Percentiles rank a stretch among this genome's conserved stretches.
These are phyloP conservation scores for Sarcophaga variegata DNA, from an alignment of 2,888 invertebrate species.

Conservation along the genomic window DNA sequence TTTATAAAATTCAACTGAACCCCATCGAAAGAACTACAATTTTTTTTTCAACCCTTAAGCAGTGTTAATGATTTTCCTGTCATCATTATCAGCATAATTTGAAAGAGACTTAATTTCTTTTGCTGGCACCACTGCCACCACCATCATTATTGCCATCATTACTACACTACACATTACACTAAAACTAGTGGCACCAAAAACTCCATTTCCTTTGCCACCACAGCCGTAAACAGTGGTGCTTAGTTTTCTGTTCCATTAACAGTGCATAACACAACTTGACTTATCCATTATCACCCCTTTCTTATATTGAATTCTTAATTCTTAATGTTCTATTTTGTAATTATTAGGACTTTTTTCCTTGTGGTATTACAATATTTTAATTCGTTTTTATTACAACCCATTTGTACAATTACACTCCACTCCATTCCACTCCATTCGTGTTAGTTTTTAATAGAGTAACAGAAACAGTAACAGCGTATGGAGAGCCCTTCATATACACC, in stretches of 20 bases:
- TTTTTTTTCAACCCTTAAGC: neutral
- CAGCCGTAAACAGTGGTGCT: too few relatives aligned
- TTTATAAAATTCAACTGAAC: neutral
- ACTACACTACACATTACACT: too few relatives aligned
- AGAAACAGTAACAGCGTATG: too few relatives aligned
- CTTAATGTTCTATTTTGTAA: conserved; percentile 19
- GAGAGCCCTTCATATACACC: conserved; percentile 7
- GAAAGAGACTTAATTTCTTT: conserved; percentile 26
- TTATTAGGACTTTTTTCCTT: neutral
- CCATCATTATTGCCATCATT: neutral
- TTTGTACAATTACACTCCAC: conserved; percentile 33
- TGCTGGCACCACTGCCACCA: conserved; percentile 3
- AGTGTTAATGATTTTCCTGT: conserved; percentile 64
- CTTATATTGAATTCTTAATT: neutral
- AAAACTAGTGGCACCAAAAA: neutral
- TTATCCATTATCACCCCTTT: too few relatives aligned
- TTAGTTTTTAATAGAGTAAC: too few relatives aligned
- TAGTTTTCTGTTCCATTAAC: too few relatives aligned
- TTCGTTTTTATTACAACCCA: conserved; percentile 57
- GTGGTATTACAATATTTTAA: neutral
- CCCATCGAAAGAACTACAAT: neutral
- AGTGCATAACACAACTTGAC: too few relatives aligned
- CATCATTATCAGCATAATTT: conserved; percentile 43
- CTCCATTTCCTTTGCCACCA: too few relatives aligned
- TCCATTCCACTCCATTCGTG: too few relatives aligned